phyloP scores from a whole-genome alignment of 1,140 invertebrate genomes.

The Platyscapa corneri region DNA sequence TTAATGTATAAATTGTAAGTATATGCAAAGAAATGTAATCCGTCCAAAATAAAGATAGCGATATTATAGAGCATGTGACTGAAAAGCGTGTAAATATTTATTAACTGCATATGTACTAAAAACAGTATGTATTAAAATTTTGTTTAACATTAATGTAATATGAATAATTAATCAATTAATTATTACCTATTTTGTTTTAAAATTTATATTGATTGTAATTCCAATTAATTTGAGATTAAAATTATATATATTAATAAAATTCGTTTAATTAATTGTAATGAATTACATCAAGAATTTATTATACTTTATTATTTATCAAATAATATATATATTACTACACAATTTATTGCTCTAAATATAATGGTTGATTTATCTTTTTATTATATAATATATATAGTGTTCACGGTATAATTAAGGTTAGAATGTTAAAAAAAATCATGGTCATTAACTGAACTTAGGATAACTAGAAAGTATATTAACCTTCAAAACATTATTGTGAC shows the following conservation, averaged over 20 bases:
- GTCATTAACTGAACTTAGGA: too few species aligned
- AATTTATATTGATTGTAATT: constrained; percentile 31
- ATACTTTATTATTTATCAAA: background rate
- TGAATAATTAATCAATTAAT: constrained; percentile 28
- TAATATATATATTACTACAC: too few species aligned
- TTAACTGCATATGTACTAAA: constrained; percentile 19
- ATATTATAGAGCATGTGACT: constrained; percentile 7
- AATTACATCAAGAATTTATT: background rate
- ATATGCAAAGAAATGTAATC: constrained; percentile 19
- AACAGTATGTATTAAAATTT: constrained; percentile 18
- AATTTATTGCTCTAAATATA: too few species aligned
- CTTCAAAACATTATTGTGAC: background rate
- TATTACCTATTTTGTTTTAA: constrained; percentile 56
- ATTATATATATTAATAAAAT: constrained; percentile 38
- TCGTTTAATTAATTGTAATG: constrained; percentile 19
- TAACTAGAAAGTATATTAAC: too few species aligned
- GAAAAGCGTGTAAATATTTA: constrained; percentile 40
- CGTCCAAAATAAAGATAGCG: constrained; percentile 31
- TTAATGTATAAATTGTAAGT: constrained; percentile 1
- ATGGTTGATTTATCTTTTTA: too few species aligned
- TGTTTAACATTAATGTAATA: constrained; percentile 26
- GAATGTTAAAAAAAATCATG: too few species aligned
- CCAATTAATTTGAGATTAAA: constrained; percentile 20
- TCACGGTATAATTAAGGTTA: too few species aligned
- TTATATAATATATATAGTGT: too few species aligned